Conservation (phyloP, 1,140 invertebrate genomes). For the Eufriesea mexicana region DNA sequence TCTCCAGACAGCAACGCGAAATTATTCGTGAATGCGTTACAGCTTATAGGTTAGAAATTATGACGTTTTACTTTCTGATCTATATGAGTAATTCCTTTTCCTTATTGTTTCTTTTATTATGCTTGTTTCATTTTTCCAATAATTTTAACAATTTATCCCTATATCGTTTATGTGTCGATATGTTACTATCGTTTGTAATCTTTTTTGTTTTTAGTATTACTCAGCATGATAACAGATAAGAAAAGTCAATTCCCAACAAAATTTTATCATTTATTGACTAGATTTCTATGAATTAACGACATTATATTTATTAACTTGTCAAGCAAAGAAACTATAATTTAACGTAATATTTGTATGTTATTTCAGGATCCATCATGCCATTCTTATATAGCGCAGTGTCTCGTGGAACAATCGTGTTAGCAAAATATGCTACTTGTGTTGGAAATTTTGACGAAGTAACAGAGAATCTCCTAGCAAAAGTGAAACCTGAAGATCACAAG, state of each 20-base stretch:
- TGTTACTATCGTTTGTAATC: neutral
- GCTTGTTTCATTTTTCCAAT: neutral
- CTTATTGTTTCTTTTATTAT: neutral
- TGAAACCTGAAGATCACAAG: conserved; percentile 92
- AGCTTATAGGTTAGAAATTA: conserved; percentile 45
- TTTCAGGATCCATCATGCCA: conserved; percentile 86
- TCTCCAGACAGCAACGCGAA: no score
- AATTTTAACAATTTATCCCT: neutral
- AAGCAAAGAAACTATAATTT: neutral
- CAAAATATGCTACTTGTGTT: conserved; percentile 94
- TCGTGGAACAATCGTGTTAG: conserved; percentile 92
- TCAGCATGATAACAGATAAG: conserved; percentile 47
- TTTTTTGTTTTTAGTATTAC: conserved; percentile 11
- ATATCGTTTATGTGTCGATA: neutral
- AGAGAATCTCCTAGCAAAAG: conserved; percentile 93
- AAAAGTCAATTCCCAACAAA: neutral
- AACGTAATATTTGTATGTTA: neutral
- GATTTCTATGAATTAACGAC: neutral
- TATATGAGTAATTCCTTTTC: neutral
- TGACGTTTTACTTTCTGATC: neutral
- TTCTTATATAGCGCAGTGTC: conserved; percentile 94
- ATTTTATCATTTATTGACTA: conserved; percentile 2
- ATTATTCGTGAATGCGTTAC: neutral
- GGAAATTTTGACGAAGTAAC: conserved; percentile 97
- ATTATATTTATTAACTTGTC: no score